Conservation (phyloP, 2,113 vertebrate genomes). For the Fukomys damarensis region DNA sequence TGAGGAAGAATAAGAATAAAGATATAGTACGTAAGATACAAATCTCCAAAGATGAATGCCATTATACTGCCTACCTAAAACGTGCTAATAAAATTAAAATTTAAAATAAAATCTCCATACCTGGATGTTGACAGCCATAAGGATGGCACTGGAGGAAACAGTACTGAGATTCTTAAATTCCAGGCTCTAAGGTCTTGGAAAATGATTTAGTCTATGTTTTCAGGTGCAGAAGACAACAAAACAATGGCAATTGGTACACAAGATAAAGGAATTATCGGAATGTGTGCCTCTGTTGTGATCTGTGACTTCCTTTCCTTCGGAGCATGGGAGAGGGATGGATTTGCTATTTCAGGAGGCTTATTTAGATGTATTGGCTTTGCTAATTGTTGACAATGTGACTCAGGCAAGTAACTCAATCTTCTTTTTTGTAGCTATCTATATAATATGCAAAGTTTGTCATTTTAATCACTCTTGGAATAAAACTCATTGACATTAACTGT, state of each 20-base stretch:
- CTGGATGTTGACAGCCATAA: background rate
- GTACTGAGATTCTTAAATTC: background rate
- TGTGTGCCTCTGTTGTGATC: background rate
- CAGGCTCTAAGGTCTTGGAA: background rate
- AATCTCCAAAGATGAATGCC: too few relatives aligned
- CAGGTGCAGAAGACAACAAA: background rate
- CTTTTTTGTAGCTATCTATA: background rate
- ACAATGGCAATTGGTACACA: background rate
- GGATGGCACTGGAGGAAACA: background rate
- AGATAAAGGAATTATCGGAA: background rate
- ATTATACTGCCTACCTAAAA: too few relatives aligned
- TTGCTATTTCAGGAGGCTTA: background rate
- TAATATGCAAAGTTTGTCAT: background rate
- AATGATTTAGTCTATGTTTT: constrained; percentile 16
- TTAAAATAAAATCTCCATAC: background rate
- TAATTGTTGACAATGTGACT: background rate
- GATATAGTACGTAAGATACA: too few relatives aligned
- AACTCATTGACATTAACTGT: background rate
- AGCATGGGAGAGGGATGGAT: background rate
- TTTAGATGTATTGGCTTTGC: background rate
- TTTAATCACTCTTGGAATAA: background rate
- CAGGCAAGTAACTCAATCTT: background rate
- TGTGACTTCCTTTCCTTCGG: background rate
- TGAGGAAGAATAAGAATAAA: too few relatives aligned
- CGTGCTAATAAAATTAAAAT: too few relatives aligned